Evolutionary conservation across 2,888 invertebrate genomes (phyloP), one percentile per base, ranked within the genome.

Genomic region (Dryobota labecula): DNA sequence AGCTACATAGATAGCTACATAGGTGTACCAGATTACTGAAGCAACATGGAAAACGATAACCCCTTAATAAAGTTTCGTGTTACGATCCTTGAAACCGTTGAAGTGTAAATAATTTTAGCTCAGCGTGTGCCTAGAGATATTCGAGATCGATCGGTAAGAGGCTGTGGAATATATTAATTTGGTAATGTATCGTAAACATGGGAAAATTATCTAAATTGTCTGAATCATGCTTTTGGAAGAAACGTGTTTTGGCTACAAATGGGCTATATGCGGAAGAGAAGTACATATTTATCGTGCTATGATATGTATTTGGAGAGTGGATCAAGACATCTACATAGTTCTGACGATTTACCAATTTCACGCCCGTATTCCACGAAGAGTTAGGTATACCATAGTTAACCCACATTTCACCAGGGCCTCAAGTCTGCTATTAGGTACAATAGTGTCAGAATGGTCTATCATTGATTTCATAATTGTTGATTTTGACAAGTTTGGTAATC

Each of bases 31-130:
- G 64, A 65, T 74, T 60, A 68, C 56, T 27, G 65, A 53, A 82
- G 68, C 58, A 58, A 57, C 67, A 56, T 62, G 49, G 71, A 70
- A 73, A 71, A 49, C 66, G 75, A 83, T 84, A 76, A 73, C 76
- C 71, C 70, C 58, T 65, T 76, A 73, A 74, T 77, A 78, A 82
- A 84, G 72, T 84, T 75, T 85, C 85, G 47, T 76, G 77, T 85
- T 84, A 80, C 84, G 80, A 85, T 76, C 86, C 77, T 69, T 78
- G 84, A 85, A 85, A 62, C 84, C 84, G 64, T 70, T 80, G 66
- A 78, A 84, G 77, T 85, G 83, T 75, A 69, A 65, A 76, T 80
- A 84, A 84, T 79, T 80, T 82, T 61, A 61, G 67, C 66, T 65
- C 41, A 70, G 51, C 68, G 75, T 69, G 58, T 51, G 79, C 80